Evolutionary conservation across 2,888 invertebrate genomes (phyloP).

Genomic region (Scaptomyza cyrtandrae): DNA sequence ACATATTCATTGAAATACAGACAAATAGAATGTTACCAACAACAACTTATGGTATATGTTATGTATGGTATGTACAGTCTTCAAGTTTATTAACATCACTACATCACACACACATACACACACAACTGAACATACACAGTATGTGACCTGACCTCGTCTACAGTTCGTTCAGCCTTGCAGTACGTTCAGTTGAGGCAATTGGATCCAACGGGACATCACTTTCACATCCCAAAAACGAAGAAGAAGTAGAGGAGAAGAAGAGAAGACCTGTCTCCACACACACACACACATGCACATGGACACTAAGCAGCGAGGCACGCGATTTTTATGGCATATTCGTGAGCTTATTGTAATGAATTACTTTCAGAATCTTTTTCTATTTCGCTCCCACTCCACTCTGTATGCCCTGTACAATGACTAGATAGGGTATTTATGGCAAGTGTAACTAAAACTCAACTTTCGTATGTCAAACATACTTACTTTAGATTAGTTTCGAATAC

Average conservation of each 20-base stretch:
- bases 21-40: constrained; percentile 12
- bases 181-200: neutral
- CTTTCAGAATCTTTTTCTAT: constrained; percentile 53
- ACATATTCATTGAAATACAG: constrained; percentile 52
- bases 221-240: neutral
- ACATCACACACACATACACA: neutral
- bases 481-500: too few relatives aligned
- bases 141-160: neutral
- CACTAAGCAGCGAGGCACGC: constrained; percentile 49
- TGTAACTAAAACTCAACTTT: neutral
- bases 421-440: neutral
- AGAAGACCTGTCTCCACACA: neutral
- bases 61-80: constrained; percentile 5
- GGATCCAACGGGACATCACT: constrained; percentile 4
- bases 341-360: constrained; percentile 84
- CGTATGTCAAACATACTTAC: too few relatives aligned
- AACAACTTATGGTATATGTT: too few relatives aligned
- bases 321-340: constrained; percentile 83
- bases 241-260: too few relatives aligned
- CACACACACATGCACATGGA: neutral
- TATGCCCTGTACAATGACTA: neutral
- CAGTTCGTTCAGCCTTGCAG: neutral
- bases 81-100: neutral
- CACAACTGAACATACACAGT: neutral
- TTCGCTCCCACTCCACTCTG: constrained; percentile 1